phyloP scores from a whole-genome alignment of 2,888 invertebrate species.

The Gryllus longicercus region DNA sequence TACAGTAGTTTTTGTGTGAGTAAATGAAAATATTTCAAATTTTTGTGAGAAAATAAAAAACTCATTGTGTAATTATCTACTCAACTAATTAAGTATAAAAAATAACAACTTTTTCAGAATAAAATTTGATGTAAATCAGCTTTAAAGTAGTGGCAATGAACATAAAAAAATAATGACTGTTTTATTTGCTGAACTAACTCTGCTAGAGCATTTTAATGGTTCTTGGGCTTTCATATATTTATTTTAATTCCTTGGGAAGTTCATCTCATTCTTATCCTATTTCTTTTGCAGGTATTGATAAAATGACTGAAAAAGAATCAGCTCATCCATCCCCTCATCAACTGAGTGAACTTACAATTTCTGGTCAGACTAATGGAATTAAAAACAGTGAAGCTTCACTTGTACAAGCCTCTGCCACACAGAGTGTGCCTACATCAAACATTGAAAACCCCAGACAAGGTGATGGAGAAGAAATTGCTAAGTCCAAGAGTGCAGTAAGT shows the following conservation, averaged over 20 bases:
- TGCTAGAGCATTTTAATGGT: no score
- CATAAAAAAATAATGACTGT: no score
- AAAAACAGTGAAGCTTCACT: constrained; percentile 20
- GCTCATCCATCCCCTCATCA: constrained; percentile 66
- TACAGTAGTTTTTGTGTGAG: no score
- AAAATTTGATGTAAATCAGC: no score
- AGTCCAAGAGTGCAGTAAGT: constrained; percentile 34
- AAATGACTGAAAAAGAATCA: constrained; percentile 92
- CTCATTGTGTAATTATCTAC: no score
- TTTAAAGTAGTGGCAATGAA: no score
- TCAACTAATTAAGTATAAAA: no score
- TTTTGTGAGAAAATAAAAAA: no score
- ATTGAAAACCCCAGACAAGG: constrained; percentile 27
- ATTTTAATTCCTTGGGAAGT: background rate
- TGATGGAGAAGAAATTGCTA: constrained; percentile 33
- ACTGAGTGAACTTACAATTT: constrained; percentile 37
- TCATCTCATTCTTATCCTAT: background rate
- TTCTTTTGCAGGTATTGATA: constrained; percentile 63
- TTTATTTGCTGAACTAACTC: no score
- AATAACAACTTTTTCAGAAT: no score
- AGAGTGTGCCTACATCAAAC: background rate
- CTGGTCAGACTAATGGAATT: constrained; percentile 31
- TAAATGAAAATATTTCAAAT: no score
- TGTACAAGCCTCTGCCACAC: background rate
- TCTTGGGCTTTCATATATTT: constrained; percentile 19